Conservation (phyloP, 2,888 invertebrate species). For the Cistogaster globosa region DNA sequence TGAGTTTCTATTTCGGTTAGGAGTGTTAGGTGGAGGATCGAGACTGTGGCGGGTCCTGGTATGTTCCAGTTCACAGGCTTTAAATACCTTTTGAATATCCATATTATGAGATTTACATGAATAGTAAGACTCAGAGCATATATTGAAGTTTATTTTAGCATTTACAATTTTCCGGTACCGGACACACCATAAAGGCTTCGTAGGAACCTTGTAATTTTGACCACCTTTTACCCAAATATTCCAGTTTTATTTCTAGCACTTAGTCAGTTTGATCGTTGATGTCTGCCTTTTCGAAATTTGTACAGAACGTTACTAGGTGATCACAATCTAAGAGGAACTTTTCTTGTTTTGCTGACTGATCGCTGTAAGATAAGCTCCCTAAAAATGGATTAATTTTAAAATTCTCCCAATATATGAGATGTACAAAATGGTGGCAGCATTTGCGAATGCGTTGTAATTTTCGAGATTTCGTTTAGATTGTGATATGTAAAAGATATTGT, state of each 20-base stretch:
- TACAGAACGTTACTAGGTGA: constrained; percentile 3
- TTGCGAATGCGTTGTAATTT: too few species aligned
- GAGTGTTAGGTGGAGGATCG: not conserved
- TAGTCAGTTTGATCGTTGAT: constrained; percentile 15
- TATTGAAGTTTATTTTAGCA: not conserved
- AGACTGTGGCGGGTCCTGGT: not conserved
- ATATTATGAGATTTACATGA: constrained; percentile 10
- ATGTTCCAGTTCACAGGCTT: not conserved
- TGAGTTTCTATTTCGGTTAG: too few species aligned
- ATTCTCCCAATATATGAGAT: too few species aligned
- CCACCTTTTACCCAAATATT: not conserved
- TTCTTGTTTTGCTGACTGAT: not conserved
- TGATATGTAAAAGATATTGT: too few species aligned
- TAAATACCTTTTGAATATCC: not conserved
- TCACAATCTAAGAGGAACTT: constrained; percentile 16
- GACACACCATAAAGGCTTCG: too few species aligned
- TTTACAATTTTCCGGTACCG: not conserved
- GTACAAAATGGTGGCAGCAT: too few species aligned
- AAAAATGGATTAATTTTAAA: too few species aligned
- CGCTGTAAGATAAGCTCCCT: too few species aligned
- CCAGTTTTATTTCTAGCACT: not conserved
- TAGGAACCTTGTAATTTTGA: not conserved
- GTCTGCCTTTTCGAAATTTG: not conserved
- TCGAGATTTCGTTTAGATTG: too few species aligned
- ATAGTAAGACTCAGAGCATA: not conserved